Evolutionary conservation across 1,140 invertebrate genomes (phyloP), one percentile per base, ranked within the genome.

Genomic region (Brachionus manjavacas): DNA sequence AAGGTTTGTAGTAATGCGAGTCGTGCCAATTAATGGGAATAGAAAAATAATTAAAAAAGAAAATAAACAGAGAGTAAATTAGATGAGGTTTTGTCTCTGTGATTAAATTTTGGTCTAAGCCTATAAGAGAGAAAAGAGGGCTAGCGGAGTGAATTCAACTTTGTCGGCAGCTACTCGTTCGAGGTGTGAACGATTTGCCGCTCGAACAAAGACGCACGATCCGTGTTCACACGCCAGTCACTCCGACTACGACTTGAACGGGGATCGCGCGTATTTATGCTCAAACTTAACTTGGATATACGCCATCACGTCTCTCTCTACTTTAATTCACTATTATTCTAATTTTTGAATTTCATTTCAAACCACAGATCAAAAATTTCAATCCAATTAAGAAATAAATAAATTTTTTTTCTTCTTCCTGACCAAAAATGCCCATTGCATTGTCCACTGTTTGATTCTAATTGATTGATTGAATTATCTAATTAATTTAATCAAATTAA

Each of bases 391-490:
- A 41, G n/a, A 39, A 72, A 41, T n/a, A 39, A 68, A 66, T 7
- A 66, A 23, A 25, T 16, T 28, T 25, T 70, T 46, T 72, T 43
- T 4, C 4, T 6, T 55, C 16, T 14, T 55, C 3, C 23, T 16
- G 1, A 23, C 20, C 4, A 20, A n/a, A n/a, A n/a, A n/a, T n/a
- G n/a, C n/a, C n/a, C n/a, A n/a, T n/a, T n/a, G n/a, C n/a, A n/a
- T 55, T 55, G 16, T 60, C 20, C 20, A 20, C 20, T 20, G 9
- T 20, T 20, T 60, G 3, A 20, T 1, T 16, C 41, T 72, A 41
- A 72, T 72, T 72, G 68, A 72, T 72, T 72, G 68, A 72, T 72
- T 72, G 7, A 72, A 72, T 72, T 72, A 72, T 72, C 68, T 72
- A 72, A 72, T 72, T 72, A 72, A 72, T 41, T 41, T 72, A 72